phyloP scores from a whole-genome alignment of 1,140 invertebrate genomes.

The Drosophila cardini region DNA sequence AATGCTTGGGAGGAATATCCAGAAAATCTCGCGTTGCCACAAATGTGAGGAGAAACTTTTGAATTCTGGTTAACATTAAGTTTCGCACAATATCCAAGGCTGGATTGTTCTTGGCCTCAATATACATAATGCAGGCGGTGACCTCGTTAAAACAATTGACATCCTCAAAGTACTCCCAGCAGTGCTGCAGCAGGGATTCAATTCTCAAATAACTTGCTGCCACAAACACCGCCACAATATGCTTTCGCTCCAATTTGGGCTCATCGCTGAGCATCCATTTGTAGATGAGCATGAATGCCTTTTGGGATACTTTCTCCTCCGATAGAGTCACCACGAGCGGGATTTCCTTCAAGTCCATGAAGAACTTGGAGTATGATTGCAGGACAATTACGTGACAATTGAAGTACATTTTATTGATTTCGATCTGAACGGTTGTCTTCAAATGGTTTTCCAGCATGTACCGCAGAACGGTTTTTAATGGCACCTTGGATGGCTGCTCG shows the following conservation, averaged over 20 bases:
- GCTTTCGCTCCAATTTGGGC: constrained; percentile 87
- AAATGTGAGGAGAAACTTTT: constrained; percentile 89
- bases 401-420: constrained; percentile 68
- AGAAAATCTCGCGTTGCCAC: constrained; percentile 90
- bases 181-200: constrained; percentile 90
- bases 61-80: constrained; percentile 90
- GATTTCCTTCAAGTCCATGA: constrained; percentile 42
- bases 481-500: constrained; percentile 53
- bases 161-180: constrained; percentile 89
- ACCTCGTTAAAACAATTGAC: constrained; percentile 89
- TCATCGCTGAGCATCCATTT: constrained; percentile 91
- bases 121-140: constrained; percentile 87
- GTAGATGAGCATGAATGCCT: constrained; percentile 89
- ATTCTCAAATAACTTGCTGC: constrained; percentile 89
- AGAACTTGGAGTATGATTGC: constrained; percentile 74
- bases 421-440: constrained; percentile 71
- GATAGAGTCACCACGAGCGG: constrained; percentile 50
- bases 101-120: constrained; percentile 86
- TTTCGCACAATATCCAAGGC: constrained; percentile 78
- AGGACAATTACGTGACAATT: constrained; percentile 75
- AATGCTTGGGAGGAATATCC: constrained; percentile 87
- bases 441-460: constrained; percentile 69
- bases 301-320: constrained; percentile 85
- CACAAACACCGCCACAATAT: constrained; percentile 89
- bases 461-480: constrained; percentile 47